These are phyloP conservation scores for Ephialtes manifestator DNA, from an alignment of 2,888 invertebrate genomes.

Conservation along the genomic window DNA sequence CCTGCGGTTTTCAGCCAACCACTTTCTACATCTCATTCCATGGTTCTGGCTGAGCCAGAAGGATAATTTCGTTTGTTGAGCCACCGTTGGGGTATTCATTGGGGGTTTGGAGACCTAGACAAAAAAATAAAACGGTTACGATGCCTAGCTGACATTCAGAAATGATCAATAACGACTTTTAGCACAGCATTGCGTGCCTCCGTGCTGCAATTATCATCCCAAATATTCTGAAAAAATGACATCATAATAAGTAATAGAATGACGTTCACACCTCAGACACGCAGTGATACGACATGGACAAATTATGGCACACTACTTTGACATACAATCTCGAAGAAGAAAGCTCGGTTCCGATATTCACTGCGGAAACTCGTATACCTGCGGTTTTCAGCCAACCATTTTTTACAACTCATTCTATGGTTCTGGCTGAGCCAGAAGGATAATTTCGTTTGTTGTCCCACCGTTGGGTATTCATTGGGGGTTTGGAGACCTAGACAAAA, in stretches of 20 bases:
- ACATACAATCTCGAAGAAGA: conserved; percentile 56
- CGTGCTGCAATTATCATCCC: too few species aligned
- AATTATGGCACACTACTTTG: conserved; percentile 43
- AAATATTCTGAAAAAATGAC: too few species aligned
- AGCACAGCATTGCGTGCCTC: too few species aligned
- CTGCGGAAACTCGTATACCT: conserved; percentile 46
- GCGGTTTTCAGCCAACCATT: conserved; percentile 24
- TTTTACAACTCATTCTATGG: conserved; percentile 20
- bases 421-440: background rate
- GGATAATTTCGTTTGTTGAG: conserved; percentile 59
- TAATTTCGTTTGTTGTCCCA: conserved; percentile 58
- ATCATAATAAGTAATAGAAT: too few species aligned
- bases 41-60: background rate
- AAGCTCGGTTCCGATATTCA: conserved; percentile 62
- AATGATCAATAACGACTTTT: too few species aligned
- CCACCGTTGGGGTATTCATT: conserved; percentile 54
- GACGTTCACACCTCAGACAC: too few species aligned
- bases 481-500: too few species aligned
- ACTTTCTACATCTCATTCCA: conserved; percentile 24
- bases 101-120: conserved; percentile 14
- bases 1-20: conserved; percentile 35
- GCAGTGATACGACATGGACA: too few species aligned
- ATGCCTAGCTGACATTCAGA: too few species aligned
- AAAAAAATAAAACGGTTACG: too few species aligned
- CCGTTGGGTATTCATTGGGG: conserved; percentile 54